Evolutionary conservation across 2,888 invertebrate genomes (phyloP).

Genomic region (Brachylomia viminalis): DNA sequence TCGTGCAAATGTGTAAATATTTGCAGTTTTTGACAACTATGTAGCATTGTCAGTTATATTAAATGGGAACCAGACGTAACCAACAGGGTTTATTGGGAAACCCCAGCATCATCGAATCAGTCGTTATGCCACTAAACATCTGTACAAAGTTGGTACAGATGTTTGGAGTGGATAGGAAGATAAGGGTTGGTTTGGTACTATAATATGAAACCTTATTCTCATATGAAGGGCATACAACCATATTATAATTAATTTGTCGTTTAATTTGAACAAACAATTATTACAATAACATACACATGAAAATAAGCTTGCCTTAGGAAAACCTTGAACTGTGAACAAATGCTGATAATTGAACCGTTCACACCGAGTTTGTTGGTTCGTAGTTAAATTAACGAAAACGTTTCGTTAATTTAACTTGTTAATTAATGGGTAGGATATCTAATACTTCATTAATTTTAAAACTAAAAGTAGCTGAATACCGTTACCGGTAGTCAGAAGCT

Average conservation of each 20-base stretch:
- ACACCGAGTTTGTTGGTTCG: constrained; percentile 18
- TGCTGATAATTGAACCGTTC: constrained; percentile 48
- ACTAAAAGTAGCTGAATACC: neutral
- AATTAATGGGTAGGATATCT: constrained; percentile 10
- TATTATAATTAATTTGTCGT: constrained; percentile 2
- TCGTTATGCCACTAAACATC: too few relatives aligned
- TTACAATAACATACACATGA: constrained; percentile 16
- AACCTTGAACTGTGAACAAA: constrained; percentile 47
- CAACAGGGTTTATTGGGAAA: neutral
- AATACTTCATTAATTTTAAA: neutral
- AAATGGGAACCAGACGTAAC: too few relatives aligned
- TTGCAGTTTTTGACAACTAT: too few relatives aligned
- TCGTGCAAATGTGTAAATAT: too few relatives aligned
- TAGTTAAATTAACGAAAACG: constrained; percentile 23
- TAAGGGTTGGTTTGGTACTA: too few relatives aligned
- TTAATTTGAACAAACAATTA: constrained; percentile 23
- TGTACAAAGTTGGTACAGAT: neutral
- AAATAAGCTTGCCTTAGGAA: constrained; percentile 34
- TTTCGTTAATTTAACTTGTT: constrained; percentile 1
- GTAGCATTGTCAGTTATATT: too few relatives aligned
- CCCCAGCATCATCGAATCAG: too few relatives aligned
- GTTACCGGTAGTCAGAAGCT: neutral
- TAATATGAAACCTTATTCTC: neutral
- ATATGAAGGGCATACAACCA: constrained; percentile 6
- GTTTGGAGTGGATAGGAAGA: too few relatives aligned